These are phyloP conservation scores for Brachionus rubens DNA, from an alignment of 1,140 invertebrate species.

Conservation along the genomic window DNA sequence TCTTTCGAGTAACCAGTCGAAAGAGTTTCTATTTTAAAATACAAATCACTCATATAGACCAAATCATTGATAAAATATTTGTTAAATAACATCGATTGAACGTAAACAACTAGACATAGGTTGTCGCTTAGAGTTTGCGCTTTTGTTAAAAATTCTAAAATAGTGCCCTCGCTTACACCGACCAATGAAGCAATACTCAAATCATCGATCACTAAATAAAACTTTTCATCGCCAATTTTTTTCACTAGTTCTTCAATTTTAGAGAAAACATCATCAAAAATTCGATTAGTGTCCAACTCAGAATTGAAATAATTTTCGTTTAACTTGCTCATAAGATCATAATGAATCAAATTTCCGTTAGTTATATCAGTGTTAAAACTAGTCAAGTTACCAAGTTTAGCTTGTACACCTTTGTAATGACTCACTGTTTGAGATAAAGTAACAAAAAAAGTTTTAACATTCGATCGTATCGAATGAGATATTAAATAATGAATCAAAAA, in stretches of 20 bases:
- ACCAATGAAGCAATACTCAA: background rate
- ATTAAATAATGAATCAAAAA: conserved; percentile 19
- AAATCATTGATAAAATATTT: conserved; percentile 17
- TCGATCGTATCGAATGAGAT: background rate
- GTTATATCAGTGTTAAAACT: background rate
- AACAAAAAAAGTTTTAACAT: conserved; percentile 26
- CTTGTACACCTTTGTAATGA: conserved; percentile 41
- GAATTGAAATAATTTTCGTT: background rate
- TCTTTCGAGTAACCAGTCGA: conserved; percentile 40
- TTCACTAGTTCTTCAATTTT: background rate
- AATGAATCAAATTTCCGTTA: background rate
- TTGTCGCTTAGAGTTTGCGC: background rate
- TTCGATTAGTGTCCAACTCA: background rate
- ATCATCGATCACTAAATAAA: conserved; percentile 11
- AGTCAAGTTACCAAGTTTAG: conserved; percentile 8
- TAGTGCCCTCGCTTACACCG: background rate
- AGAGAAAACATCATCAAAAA: background rate
- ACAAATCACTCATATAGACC: conserved; percentile 4
- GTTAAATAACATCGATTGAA: background rate
- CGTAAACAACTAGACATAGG: background rate
- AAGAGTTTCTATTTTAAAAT: conserved; percentile 3
- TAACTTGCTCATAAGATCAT: background rate
- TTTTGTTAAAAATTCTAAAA: conserved; percentile 10
- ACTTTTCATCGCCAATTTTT: background rate
- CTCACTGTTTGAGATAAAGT: conserved; percentile 9